Conservation (phyloP, 2,113 vertebrate genomes). For the Antidorcas marsupialis region DNA sequence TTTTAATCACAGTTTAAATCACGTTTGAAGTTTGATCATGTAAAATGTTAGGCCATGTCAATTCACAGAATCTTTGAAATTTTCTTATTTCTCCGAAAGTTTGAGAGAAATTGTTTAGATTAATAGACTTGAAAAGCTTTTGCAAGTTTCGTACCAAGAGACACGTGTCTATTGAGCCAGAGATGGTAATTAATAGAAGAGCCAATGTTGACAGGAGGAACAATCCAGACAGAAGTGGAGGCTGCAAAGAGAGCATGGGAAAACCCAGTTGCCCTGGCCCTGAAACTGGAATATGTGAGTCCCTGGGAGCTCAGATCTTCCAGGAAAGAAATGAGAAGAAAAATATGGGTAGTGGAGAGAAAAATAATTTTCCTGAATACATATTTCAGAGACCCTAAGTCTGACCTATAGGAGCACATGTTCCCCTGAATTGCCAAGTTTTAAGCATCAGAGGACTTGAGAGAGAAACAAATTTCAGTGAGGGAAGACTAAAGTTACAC, state of each 20-base stretch:
- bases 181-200: neutral
- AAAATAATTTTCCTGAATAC: neutral
- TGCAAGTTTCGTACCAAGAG: neutral
- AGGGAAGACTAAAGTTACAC: neutral
- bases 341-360: neutral
- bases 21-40: neutral
- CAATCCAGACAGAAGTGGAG: neutral
- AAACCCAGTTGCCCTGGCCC: neutral
- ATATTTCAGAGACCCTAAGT: neutral
- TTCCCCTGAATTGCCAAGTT: neutral
- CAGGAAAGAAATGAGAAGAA: neutral
- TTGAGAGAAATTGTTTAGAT: neutral
- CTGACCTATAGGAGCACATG: neutral
- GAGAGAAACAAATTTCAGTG: constrained; percentile 9
- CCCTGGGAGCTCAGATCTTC: neutral
- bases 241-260: neutral
- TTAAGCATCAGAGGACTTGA: neutral
- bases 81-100: neutral
- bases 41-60: neutral
- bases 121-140: neutral
- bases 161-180: neutral
- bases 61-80: neutral
- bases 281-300: neutral
- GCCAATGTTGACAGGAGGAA: neutral
- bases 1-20: neutral